A percentile compares a stretch with the other conserved stretches of the same genome.
Evolutionary conservation across 2,113 vertebrate genomes (phyloP).

Genomic region (Hydrochoerus hydrochaeris): DNA sequence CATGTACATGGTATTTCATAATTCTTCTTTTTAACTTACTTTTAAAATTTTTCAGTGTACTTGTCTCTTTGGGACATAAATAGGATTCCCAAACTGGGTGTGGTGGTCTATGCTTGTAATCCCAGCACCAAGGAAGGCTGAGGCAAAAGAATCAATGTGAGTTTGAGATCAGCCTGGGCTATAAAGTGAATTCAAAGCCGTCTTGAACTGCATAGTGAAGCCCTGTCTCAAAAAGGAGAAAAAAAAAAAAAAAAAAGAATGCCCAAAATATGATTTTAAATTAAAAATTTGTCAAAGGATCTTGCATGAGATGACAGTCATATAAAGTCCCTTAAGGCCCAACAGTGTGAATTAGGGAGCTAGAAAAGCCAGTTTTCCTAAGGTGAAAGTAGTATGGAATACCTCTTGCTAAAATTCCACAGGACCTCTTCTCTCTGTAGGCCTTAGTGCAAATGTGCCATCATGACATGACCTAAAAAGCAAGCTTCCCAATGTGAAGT

Average conservation of each 20-base stretch:
- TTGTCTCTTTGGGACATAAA: background rate
- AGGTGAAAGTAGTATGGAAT: background rate
- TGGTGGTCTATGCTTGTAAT: background rate
- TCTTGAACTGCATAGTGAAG: background rate
- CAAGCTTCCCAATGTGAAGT: conserved; percentile 5
- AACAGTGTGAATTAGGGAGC: background rate
- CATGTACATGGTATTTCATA: background rate
- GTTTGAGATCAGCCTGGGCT: background rate
- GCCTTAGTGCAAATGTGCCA: background rate
- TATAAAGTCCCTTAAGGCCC: background rate
- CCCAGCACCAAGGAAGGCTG: background rate
- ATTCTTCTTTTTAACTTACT: background rate
- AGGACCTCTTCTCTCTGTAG: background rate
- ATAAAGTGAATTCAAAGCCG: too few species aligned
- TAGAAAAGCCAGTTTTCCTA: background rate
- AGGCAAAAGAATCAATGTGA: background rate
- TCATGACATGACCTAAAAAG: background rate
- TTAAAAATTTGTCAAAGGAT: background rate
- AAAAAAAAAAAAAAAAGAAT: background rate
- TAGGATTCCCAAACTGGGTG: background rate
- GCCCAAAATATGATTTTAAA: conserved; percentile 17
- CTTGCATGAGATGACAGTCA: background rate
- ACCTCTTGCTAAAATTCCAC: background rate
- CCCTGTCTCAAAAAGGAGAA: background rate
- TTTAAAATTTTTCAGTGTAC: background rate